phyloP scores from a whole-genome alignment of 2,113 vertebrate genomes.

The Tauraco erythrolophus region DNA sequence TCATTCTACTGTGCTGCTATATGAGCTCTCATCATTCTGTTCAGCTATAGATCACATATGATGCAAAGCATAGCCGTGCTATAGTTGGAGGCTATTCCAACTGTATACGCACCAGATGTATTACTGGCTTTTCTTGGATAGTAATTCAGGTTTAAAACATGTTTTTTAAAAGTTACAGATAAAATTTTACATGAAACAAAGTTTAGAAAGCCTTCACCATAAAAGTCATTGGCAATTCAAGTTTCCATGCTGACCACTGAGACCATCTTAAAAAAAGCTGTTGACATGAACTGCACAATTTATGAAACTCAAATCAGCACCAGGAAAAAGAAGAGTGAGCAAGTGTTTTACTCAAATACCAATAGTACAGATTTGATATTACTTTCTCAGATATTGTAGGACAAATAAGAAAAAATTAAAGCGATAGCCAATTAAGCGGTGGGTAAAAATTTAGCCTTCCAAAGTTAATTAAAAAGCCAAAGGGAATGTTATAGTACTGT shows the following conservation, averaged over 20 bases:
- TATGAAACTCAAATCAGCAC: not conserved
- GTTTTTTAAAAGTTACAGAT: not conserved
- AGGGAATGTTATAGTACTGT: not conserved
- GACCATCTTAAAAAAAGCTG: not conserved
- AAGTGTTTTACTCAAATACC: not conserved
- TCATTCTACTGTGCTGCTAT: not conserved
- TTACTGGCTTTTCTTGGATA: not conserved
- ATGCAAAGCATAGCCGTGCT: not conserved
- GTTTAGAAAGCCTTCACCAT: not conserved
- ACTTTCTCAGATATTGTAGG: not conserved
- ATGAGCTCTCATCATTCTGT: not conserved
- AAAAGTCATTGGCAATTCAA: not conserved
- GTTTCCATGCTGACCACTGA: not conserved
- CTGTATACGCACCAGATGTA: not conserved
- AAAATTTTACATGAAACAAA: not conserved
- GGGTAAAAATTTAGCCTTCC: not conserved
- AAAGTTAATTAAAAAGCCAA: slow-evolving; percentile 25
- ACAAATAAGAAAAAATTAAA: not conserved
- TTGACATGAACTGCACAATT: fast-evolving
- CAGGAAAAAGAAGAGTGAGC: not conserved
- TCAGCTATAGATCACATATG: not conserved
- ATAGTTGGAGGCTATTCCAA: not conserved
- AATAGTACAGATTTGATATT: not conserved
- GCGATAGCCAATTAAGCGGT: not conserved
- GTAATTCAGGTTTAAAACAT: not conserved